A percentile compares a stretch with the other conserved stretches of the same genome.
phyloP scores from a whole-genome alignment of 53 echinoderm and acorn worm species.

The Holothuria leucospilota region DNA sequence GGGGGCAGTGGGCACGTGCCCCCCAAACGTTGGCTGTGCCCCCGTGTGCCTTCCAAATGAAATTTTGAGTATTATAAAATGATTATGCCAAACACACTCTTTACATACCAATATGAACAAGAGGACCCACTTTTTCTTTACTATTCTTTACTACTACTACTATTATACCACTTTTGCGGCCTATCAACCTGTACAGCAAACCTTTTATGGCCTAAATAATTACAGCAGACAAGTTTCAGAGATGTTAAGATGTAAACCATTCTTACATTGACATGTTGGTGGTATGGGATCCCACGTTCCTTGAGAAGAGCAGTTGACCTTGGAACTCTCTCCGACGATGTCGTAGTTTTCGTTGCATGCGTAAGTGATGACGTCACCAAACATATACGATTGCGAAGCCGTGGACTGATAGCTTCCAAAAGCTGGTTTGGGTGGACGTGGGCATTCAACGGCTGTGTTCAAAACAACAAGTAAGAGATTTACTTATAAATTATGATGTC shows the following conservation, averaged over 20 bases:
- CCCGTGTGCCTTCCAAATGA: too few species aligned
- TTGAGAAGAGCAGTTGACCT: background rate
- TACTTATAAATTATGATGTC: background rate
- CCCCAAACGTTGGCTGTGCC: too few species aligned
- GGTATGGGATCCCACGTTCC: conserved; percentile 16
- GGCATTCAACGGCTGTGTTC: background rate
- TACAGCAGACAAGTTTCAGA: background rate
- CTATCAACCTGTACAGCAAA: too few species aligned
- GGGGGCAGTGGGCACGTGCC: too few species aligned
- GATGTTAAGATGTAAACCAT: background rate
- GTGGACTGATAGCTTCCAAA: background rate
- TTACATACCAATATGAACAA: too few species aligned
- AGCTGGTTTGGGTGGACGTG: conserved; percentile 5
- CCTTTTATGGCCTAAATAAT: too few species aligned
- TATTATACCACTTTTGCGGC: too few species aligned
- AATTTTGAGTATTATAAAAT: too few species aligned
- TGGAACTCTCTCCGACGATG: background rate
- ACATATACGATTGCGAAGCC: background rate
- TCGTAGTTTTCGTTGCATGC: background rate
- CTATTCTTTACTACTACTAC: too few species aligned
- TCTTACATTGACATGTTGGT: conserved; percentile 31
- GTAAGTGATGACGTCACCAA: background rate
- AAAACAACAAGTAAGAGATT: background rate
- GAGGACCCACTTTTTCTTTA: too few species aligned
- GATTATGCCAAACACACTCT: too few species aligned